Evolutionary conservation across 2,797 vertebrate genomes (phyloP).

Genomic region (Malacoraja senta): DNA sequence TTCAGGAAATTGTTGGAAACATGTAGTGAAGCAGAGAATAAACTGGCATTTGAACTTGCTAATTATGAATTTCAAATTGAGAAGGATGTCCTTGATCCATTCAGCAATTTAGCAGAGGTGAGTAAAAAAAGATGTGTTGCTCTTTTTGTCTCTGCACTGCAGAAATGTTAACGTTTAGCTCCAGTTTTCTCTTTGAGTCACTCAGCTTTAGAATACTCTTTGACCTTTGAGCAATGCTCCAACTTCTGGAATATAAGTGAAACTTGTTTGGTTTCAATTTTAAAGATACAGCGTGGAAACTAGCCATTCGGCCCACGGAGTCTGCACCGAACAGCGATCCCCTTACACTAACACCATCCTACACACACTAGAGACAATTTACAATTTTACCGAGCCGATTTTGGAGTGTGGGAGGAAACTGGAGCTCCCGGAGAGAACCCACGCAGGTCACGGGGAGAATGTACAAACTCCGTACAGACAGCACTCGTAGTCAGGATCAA

Average conservation of each 20-base stretch:
- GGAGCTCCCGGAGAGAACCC: too few relatives aligned
- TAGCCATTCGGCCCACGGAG: too few relatives aligned
- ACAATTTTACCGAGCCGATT: too few relatives aligned
- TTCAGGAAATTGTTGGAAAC: conserved; percentile 90
- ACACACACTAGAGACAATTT: too few relatives aligned
- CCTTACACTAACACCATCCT: too few relatives aligned
- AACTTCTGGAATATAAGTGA: not conserved
- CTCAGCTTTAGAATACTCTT: not conserved
- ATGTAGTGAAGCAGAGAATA: conserved; percentile 86
- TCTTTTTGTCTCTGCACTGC: not conserved
- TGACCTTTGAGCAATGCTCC: not conserved
- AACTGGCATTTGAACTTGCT: conserved; percentile 83
- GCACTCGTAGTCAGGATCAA: too few relatives aligned
- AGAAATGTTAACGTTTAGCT: not conserved
- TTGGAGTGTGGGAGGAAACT: too few relatives aligned
- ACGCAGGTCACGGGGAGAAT: too few relatives aligned
- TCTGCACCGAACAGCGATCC: too few relatives aligned
- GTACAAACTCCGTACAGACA: too few relatives aligned
- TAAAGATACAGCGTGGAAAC: too few relatives aligned
- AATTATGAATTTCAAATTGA: conserved; percentile 87
- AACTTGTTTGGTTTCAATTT: too few relatives aligned
- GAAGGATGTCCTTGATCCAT: conserved; percentile 82
- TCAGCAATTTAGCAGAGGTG: conserved; percentile 86
- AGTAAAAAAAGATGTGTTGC: not conserved
- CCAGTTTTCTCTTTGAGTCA: not conserved